These are phyloP conservation scores for Drosophila seguyi DNA, from an alignment of 1,140 invertebrate species.

Conservation along the genomic window DNA sequence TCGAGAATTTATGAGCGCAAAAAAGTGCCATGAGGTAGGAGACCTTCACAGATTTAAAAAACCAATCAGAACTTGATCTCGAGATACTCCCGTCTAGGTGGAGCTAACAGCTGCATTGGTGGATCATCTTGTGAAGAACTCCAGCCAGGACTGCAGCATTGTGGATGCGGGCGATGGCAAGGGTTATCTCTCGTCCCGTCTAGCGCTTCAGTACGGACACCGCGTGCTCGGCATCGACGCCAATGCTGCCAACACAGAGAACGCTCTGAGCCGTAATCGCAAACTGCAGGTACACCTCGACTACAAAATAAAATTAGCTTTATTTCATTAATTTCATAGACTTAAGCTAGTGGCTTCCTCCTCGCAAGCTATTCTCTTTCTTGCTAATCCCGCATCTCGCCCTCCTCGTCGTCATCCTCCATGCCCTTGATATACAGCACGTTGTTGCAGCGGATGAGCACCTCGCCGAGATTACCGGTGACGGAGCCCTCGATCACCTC, in stretches of 20 bases:
- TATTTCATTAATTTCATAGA: constrained; percentile 63
- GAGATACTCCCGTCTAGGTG: constrained; percentile 76
- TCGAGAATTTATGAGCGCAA: constrained; percentile 90
- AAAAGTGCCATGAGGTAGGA: constrained; percentile 94
- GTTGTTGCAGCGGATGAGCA: constrained; percentile 99
- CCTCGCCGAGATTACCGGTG: constrained; percentile 98
- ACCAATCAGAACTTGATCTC: neutral
- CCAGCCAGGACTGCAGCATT: constrained; percentile 84
- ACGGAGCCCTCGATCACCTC: constrained; percentile 97
- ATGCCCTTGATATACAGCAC: constrained; percentile 98
- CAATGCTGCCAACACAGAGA: constrained; percentile 87
- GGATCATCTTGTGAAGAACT: constrained; percentile 58
- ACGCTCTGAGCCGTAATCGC: constrained; percentile 88
- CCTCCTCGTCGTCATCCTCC: constrained; percentile 99
- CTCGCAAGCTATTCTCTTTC: neutral
- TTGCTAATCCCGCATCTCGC: constrained; percentile 96
- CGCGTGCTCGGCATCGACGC: constrained; percentile 93
- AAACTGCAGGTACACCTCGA: constrained; percentile 87
- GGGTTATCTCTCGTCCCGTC: constrained; percentile 91
- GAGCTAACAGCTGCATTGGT: constrained; percentile 87
- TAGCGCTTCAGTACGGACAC: constrained; percentile 90
- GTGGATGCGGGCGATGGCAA: constrained; percentile 95
- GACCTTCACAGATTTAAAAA: neutral
- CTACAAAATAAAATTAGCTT: constrained; percentile 64
- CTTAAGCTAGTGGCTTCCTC: constrained; percentile 42